Percentiles rank a stretch among this genome's conserved stretches.
phyloP scores from a whole-genome alignment of 1,140 invertebrate genomes.

The Uloborus diversus region DNA sequence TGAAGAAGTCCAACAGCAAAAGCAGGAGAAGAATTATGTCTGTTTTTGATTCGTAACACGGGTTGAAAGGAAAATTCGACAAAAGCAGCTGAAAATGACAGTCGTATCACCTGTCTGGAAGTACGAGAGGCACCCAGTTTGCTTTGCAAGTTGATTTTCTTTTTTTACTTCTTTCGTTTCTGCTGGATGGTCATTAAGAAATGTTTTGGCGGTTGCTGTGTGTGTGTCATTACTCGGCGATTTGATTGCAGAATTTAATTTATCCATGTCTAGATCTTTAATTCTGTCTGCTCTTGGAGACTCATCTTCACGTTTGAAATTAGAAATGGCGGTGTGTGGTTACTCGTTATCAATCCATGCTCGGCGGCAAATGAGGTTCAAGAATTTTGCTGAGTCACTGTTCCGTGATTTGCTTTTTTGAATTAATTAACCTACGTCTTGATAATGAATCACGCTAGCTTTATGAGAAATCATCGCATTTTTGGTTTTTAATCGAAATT shows the following conservation, averaged over 20 bases:
- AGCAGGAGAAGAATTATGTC: constrained; percentile 41
- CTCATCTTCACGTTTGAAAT: no score
- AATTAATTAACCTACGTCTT: no score
- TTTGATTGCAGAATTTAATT: constrained; percentile 30
- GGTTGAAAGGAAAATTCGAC: constrained; percentile 19
- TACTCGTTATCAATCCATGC: no score
- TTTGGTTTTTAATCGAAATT: no score
- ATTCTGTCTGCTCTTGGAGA: no score
- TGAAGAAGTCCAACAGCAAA: constrained; percentile 9
- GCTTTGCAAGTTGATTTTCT: neutral
- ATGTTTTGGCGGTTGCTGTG: constrained; percentile 10
- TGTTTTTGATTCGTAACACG: constrained; percentile 28
- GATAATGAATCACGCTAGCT: no score
- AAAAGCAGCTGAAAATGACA: constrained; percentile 52
- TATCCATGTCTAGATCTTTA: no score
- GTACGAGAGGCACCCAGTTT: neutral
- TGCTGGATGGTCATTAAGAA: constrained; percentile 4
- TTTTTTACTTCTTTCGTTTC: neutral
- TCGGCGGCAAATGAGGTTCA: no score
- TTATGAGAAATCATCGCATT: no score
- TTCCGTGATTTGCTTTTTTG: no score
- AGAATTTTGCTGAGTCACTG: no score
- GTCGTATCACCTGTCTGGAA: constrained; percentile 38
- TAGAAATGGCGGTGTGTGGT: no score
- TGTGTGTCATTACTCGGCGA: constrained; percentile 20